Evolutionary conservation across 2,888 invertebrate genomes (phyloP).

Genomic region (Brachypterus glaber): DNA sequence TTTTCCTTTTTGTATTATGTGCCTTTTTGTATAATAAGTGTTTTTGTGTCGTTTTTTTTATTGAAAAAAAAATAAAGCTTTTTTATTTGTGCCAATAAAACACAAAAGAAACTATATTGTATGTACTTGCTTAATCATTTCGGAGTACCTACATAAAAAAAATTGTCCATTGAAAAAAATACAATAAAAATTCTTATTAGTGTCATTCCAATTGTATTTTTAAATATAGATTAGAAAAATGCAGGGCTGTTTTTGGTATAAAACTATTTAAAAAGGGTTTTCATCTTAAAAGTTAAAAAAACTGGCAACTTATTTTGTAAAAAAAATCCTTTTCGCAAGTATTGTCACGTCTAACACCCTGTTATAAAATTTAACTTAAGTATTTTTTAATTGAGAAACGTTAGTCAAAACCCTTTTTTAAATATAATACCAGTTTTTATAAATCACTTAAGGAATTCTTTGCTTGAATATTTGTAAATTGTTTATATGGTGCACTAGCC

Average conservation of each 20-base stretch:
- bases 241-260: conserved; percentile 32
- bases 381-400: no score
- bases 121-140: conserved; percentile 22
- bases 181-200: conserved; percentile 36
- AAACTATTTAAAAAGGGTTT: no score
- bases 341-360: no score
- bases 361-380: no score
- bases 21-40: conserved; percentile 30
- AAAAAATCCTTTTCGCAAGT: no score
- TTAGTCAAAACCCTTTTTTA: no score
- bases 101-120: conserved; percentile 13
- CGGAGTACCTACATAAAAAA: conserved; percentile 19
- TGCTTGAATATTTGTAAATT: conserved; percentile 32
- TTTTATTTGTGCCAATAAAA: conserved; percentile 34
- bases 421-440: conserved; percentile 24
- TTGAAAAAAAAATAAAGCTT: conserved; percentile 23
- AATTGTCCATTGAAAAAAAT: conserved; percentile 34
- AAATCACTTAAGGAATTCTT: conserved; percentile 24
- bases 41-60: conserved; percentile 25
- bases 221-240: conserved; percentile 31
- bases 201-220: conserved; percentile 40
- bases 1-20: conserved; percentile 30
- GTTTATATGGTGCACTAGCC: conserved; percentile 27
- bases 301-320: no score
- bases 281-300: no score